Conservation (phyloP, 2,797 vertebrate genomes). For the Chrosomus eos region DNA sequence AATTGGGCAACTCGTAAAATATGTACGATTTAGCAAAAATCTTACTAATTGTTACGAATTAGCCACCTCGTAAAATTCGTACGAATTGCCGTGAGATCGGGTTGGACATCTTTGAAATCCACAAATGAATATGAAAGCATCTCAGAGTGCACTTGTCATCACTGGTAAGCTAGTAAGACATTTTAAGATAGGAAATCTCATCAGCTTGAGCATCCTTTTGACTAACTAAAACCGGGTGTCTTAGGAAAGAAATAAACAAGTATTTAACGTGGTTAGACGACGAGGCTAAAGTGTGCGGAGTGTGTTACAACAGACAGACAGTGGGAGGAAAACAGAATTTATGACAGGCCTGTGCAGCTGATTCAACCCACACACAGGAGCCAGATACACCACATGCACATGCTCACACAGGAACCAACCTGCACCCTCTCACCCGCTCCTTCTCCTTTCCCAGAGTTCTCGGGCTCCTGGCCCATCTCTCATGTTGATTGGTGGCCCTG, state of each 20-base stretch:
- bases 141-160: not conserved
- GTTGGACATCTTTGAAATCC: not conserved
- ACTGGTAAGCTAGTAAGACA: not conserved
- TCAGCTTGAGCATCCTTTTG: not conserved
- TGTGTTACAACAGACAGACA: slow-evolving; percentile 40
- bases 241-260: not conserved
- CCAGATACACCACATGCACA: slow-evolving; percentile 29
- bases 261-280: not conserved
- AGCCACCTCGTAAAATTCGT: too few species aligned
- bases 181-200: not conserved
- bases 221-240: not conserved
- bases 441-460: slow-evolving; percentile 31
- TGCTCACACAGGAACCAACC: not conserved
- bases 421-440: slow-evolving; percentile 24
- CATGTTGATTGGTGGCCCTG: slow-evolving; percentile 51
- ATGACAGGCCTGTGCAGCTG: slow-evolving; percentile 52
- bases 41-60: too few species aligned
- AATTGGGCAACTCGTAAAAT: too few species aligned
- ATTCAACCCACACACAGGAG: slow-evolving; percentile 53
- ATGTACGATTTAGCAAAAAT: too few species aligned
- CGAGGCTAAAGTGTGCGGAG: slow-evolving; percentile 7
- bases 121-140: not conserved
- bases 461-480: slow-evolving; percentile 40
- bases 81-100: too few species aligned
- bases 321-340: slow-evolving; percentile 44